Conservation (phyloP, 2,113 vertebrate genomes). For the Dendropsophus ebraccatus region DNA sequence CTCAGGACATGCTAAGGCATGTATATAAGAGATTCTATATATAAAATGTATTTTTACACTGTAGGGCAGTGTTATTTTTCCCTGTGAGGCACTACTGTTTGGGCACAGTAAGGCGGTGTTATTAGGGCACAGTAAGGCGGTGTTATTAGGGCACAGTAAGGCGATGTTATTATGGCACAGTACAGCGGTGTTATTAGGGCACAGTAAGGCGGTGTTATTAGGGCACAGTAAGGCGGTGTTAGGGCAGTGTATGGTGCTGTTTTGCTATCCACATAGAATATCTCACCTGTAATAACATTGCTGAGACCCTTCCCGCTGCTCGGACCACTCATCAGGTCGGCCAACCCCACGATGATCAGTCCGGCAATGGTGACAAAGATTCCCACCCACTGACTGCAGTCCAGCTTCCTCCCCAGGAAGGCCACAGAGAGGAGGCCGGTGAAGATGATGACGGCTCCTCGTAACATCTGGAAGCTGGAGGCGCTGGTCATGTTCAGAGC, state of each 20-base stretch:
- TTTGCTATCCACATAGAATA: no score
- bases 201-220: not conserved
- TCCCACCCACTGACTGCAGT: slow-evolving; percentile 85
- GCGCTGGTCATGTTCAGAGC: slow-evolving; percentile 94
- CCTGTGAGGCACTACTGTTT: not conserved
- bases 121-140: not conserved
- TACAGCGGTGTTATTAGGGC: not conserved
- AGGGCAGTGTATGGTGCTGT: no score
- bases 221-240: not conserved
- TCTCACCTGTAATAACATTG: slow-evolving; percentile 85
- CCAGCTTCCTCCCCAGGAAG: slow-evolving; percentile 83
- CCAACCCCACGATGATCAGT: slow-evolving; percentile 87
- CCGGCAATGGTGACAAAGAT: slow-evolving; percentile 89
- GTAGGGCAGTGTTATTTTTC: no score
- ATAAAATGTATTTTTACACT: no score
- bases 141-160: not conserved
- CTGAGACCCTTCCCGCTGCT: slow-evolving; percentile 76
- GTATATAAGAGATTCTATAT: no score
- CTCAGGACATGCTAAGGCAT: no score
- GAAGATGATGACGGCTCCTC: slow-evolving; percentile 91
- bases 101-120: not conserved
- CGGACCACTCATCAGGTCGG: slow-evolving; percentile 77
- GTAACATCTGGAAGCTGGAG: slow-evolving; percentile 97
- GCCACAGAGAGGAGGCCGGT: slow-evolving; percentile 90
- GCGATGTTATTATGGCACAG: no score